Percentiles rank a stretch among this genome's conserved stretches.
These are phyloP conservation scores for Herpetotheres cachinnans DNA, from an alignment of 2,113 vertebrate genomes.

Conservation along the genomic window DNA sequence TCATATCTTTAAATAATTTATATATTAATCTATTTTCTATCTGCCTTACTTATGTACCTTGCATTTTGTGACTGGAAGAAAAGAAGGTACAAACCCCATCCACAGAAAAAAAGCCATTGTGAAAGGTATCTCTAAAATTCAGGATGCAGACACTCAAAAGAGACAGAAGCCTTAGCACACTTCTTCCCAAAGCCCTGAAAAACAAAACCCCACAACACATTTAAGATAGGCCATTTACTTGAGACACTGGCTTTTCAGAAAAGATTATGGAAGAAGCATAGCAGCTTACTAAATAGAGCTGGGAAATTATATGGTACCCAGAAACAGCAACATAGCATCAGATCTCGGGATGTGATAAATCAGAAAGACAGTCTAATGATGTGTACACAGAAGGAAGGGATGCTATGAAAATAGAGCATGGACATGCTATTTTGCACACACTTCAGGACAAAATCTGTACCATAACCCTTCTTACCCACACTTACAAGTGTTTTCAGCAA, in stretches of 20 bases:
- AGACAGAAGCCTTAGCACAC: not conserved
- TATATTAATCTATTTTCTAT: not conserved
- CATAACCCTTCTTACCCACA: not conserved
- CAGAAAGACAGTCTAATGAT: not conserved
- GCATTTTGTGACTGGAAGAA: not conserved
- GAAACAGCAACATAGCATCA: not conserved
- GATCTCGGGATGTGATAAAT: conserved; percentile 18
- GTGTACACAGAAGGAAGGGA: not conserved
- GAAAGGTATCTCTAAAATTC: not conserved
- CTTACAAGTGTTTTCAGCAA: not conserved
- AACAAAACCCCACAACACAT: not conserved
- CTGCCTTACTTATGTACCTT: not conserved
- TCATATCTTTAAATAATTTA: not conserved
- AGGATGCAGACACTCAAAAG: not conserved
- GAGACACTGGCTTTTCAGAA: not conserved
- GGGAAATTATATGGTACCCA: conserved; percentile 9
- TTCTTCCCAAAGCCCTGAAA: not conserved
- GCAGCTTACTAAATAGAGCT: not conserved
- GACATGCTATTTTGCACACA: not conserved
- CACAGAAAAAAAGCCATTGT: not conserved
- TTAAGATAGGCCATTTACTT: not conserved
- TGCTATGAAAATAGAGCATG: not conserved
- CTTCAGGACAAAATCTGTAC: not conserved
- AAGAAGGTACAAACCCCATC: not conserved
- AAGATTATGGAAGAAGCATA: not conserved